phyloP scores from a whole-genome alignment of 2,797 vertebrate species.

The Tragopan temminckii region DNA sequence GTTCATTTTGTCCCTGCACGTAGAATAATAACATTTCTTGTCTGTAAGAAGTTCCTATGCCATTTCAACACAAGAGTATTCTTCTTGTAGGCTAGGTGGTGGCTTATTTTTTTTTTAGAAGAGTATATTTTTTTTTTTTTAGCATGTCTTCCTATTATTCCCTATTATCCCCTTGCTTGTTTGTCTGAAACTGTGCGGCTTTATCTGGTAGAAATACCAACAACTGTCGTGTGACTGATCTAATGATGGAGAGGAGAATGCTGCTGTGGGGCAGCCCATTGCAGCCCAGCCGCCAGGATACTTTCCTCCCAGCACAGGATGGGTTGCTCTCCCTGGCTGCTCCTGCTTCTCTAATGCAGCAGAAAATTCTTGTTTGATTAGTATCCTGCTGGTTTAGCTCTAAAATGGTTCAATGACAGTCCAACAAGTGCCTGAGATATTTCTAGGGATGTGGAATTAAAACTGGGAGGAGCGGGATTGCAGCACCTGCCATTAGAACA shows the following conservation, averaged over 20 bases:
- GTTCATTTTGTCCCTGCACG: not conserved
- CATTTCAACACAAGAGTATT: not conserved
- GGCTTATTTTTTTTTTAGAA: not conserved
- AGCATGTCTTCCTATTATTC: not conserved
- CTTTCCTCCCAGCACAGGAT: not conserved
- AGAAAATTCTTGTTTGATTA: constrained; percentile 15
- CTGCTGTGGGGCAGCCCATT: not conserved
- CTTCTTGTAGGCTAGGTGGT: not conserved
- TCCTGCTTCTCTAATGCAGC: not conserved
- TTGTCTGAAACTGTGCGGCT: not conserved
- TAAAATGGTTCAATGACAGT: constrained; percentile 42
- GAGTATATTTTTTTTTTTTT: too few relatives aligned
- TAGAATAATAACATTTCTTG: not conserved
- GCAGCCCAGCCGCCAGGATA: not conserved
- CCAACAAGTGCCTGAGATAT: constrained; percentile 18
- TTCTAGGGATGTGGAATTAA: constrained; percentile 18
- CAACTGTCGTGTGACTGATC: not conserved
- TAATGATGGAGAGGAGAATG: not conserved
- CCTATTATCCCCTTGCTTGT: not conserved
- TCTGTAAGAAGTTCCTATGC: not conserved
- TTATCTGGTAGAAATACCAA: not conserved
- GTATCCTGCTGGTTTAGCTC: constrained; percentile 17
- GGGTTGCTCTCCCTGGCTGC: not conserved
- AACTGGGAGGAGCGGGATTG: constrained; percentile 22
- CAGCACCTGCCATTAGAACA: constrained; percentile 40